Evolutionary conservation across 1,140 invertebrate species (phyloP).

Genomic region (Drosophila bipectinata): DNA sequence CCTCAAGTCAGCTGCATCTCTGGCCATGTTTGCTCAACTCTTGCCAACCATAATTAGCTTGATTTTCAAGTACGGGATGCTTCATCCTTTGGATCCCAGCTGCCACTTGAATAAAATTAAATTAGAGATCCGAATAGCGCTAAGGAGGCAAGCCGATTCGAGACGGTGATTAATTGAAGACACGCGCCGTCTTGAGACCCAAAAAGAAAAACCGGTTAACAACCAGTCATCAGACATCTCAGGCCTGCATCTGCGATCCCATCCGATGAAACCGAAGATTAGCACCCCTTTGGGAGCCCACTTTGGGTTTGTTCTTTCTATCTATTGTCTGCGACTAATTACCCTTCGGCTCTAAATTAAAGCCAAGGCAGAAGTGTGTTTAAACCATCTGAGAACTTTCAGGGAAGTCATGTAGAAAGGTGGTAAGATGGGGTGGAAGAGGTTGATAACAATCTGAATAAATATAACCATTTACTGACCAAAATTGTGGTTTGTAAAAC

Average conservation of each 20-base stretch:
- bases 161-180: slow-evolving; percentile 69
- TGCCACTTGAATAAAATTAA: slow-evolving; percentile 66
- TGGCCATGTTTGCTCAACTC: slow-evolving; percentile 25
- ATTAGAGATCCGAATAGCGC: slow-evolving; percentile 30
- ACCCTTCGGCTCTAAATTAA: slow-evolving; percentile 26
- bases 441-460: slow-evolving; percentile 3
- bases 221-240: slow-evolving; percentile 27
- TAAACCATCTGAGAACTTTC: slow-evolving; percentile 30
- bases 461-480: background rate
- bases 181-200: slow-evolving; percentile 53
- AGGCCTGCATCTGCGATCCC: slow-evolving; percentile 33
- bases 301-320: slow-evolving; percentile 23
- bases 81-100: slow-evolving; percentile 24
- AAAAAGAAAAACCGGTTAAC: slow-evolving; percentile 62
- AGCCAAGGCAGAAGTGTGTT: slow-evolving; percentile 19
- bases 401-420: slow-evolving; percentile 42
- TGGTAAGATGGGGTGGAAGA: slow-evolving; percentile 10
- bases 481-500: background rate
- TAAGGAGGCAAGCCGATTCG: slow-evolving; percentile 22
- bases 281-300: slow-evolving; percentile 30
- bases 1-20: slow-evolving; percentile 10
- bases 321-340: slow-evolving; percentile 53
- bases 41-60: slow-evolving; percentile 54
- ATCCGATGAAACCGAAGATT: slow-evolving; percentile 66
- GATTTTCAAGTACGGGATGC: slow-evolving; percentile 20